Base-by-base conservation (phyloP, 2,113 vertebrate species). In the Piprites chloris region DNA sequence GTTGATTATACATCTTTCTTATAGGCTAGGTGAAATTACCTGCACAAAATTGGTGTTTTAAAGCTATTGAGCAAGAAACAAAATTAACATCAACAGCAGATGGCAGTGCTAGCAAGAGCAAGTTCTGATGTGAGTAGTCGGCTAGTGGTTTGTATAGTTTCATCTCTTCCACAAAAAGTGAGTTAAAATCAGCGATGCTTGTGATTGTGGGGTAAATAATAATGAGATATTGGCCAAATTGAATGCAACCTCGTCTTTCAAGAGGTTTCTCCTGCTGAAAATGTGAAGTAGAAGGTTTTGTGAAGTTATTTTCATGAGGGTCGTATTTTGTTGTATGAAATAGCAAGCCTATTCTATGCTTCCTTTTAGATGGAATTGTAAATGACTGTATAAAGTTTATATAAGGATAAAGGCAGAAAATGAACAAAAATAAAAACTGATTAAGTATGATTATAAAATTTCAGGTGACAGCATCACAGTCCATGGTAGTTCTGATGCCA, bases 91-190 rank as follows among this genome's bases (percentile, higher is more conserved):
- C 44, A 95, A 87, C 97, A 97, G 97, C 82, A 97, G 97, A 76
- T 97, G 97, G 97, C 97, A 97, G 94, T 97, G 76, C 56, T 85
- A 81, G 65, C 85, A 96, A 97, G 92, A 68, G 11, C 71, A 95
- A 44, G 42, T 62, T 92, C 93, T 81, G 27, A 22, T 72, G 8
- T 50, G 11, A 4, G 2, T 30, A 4, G 33, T 39, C 7, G 12
- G 27, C 19, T 33, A 8, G 16, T 56, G 39, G 39, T 73, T 73
- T 14, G 1, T 26, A 33, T 35, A 28, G 3, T 15, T 42, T 71
- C 28, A 37, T 35, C 52, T 95, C 63, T 92, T 63, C 67, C 59
- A 37, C 19, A 72, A 86, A n/a, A 39, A 20, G 2, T 21, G n/a
- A 82, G 21, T 63, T 73, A 72, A 47, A 86, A 59, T 52, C 28